A percentile compares a stretch with the other conserved stretches of the same genome.
Conservation (phyloP, 1,140 invertebrate genomes). For the Pogonus chalceus region DNA sequence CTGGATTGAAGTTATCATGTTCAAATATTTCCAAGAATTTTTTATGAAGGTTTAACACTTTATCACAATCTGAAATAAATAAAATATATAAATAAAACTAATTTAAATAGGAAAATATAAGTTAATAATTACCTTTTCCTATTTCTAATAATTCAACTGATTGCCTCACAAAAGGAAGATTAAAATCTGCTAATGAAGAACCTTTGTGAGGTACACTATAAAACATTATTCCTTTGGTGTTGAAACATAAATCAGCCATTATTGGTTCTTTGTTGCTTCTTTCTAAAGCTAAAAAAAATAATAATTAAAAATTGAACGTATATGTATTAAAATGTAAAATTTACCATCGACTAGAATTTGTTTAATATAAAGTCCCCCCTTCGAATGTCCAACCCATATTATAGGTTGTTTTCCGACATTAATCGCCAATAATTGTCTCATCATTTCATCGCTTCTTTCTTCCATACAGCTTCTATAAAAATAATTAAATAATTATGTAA, state of each 20-base stretch:
- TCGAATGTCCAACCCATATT: constrained; percentile 61
- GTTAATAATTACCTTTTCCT: constrained; percentile 44
- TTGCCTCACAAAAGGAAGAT: constrained; percentile 47
- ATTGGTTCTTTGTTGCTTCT: constrained; percentile 8
- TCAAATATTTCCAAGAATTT: constrained; percentile 42
- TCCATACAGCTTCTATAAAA: constrained; percentile 40
- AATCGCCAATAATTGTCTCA: constrained; percentile 43
- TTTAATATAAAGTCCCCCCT: constrained; percentile 61
- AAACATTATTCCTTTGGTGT: constrained; percentile 54
- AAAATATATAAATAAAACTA: constrained; percentile 7
- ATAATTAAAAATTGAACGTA: constrained; percentile 9
- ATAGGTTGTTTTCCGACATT: constrained; percentile 52
- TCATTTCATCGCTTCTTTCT: constrained; percentile 56
- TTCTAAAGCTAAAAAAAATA: constrained; percentile 29
- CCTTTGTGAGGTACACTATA: constrained; percentile 65
- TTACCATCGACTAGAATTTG: constrained; percentile 51
- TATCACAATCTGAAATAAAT: constrained; percentile 44
- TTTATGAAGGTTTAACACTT: constrained; percentile 47
- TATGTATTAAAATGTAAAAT: constrained; percentile 7
- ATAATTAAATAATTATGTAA: constrained; percentile 1
- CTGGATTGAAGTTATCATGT: constrained; percentile 36
- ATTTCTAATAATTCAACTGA: constrained; percentile 54
- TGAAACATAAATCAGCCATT: constrained; percentile 33
- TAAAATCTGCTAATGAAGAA: constrained; percentile 55
- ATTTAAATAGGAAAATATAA: constrained; percentile 7